These are phyloP conservation scores for Phrixothrix hirtus DNA, from an alignment of 2,888 invertebrate genomes.

Conservation along the genomic window DNA sequence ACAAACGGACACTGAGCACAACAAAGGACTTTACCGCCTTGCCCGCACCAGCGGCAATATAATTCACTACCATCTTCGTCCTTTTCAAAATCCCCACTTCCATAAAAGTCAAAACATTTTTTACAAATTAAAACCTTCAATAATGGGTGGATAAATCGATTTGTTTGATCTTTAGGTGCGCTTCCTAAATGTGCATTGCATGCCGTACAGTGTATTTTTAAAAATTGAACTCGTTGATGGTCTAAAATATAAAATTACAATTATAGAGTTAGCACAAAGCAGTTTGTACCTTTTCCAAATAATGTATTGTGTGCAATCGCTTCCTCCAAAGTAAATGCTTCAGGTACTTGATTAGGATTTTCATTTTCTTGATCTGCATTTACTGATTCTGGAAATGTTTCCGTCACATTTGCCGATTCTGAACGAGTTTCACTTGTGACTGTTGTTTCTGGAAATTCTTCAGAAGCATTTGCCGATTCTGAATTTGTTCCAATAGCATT, in stretches of 20 bases:
- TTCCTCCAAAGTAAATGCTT: conserved; percentile 2
- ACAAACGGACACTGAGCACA: conserved; percentile 76
- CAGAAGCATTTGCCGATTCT: not conserved
- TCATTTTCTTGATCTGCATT: conserved; percentile 4
- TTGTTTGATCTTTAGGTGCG: conserved; percentile 64
- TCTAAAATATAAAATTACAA: not conserved
- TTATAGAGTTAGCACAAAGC: not conserved
- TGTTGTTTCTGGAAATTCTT: not conserved
- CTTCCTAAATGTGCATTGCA: conserved; percentile 77
- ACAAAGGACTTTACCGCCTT: conserved; percentile 72
- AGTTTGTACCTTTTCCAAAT: conserved; percentile 4
- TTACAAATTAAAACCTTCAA: conserved; percentile 73
- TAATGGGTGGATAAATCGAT: conserved; percentile 74
- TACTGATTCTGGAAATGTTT: not conserved
- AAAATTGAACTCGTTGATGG: conserved; percentile 64
- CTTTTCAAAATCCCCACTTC: conserved; percentile 79
- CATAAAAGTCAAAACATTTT: conserved; percentile 75
- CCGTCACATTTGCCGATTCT: not conserved
- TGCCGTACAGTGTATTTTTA: conserved; percentile 72
- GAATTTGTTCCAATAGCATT: too few relatives aligned
- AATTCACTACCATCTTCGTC: conserved; percentile 83
- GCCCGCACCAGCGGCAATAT: conserved; percentile 84
- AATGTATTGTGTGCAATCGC: not conserved
- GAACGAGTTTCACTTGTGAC: not conserved
- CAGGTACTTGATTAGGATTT: conserved; percentile 4